A percentile compares a stretch with the other conserved stretches of the same genome.
phyloP scores from a whole-genome alignment of 2,888 invertebrate species.

The Diarsia rubi region DNA sequence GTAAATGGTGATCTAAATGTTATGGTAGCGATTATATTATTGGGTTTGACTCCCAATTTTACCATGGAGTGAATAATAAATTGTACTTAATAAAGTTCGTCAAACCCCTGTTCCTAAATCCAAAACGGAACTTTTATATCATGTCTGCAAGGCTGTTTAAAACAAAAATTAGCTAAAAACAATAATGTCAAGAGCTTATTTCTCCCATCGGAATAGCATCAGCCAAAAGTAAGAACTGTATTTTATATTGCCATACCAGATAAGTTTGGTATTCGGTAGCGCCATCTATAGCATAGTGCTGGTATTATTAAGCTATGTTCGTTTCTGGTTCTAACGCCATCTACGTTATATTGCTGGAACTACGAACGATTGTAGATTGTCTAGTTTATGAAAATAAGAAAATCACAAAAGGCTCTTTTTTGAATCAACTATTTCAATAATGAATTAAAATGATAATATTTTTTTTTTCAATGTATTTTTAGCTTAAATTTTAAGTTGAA shows the following conservation, averaged over 20 bases:
- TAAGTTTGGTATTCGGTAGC: not conserved
- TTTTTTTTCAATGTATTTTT: not conserved
- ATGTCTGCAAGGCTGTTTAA: not conserved
- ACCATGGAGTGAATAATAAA: too few relatives aligned
- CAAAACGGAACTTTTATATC: not conserved
- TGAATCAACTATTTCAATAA: not conserved
- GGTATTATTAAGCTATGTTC: not conserved
- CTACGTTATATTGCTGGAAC: conserved; percentile 16
- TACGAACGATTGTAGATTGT: not conserved
- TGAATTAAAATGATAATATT: not conserved
- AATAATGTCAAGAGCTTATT: not conserved
- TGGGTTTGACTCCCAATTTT: conserved; percentile 3
- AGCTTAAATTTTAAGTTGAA: not conserved
- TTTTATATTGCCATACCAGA: too few relatives aligned
- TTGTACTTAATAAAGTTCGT: not conserved
- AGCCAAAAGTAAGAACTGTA: not conserved
- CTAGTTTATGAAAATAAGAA: not conserved
- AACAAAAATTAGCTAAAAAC: too few relatives aligned
- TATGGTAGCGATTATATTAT: not conserved
- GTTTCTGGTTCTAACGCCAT: conserved; percentile 35
- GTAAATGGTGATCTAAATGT: not conserved
- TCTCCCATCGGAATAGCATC: not conserved
- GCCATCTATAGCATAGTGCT: conserved; percentile 43
- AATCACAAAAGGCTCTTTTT: not conserved
- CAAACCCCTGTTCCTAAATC: not conserved